Conservation (phyloP, 1,140 invertebrate genomes). For the Thaumetopoea pityocampa region DNA sequence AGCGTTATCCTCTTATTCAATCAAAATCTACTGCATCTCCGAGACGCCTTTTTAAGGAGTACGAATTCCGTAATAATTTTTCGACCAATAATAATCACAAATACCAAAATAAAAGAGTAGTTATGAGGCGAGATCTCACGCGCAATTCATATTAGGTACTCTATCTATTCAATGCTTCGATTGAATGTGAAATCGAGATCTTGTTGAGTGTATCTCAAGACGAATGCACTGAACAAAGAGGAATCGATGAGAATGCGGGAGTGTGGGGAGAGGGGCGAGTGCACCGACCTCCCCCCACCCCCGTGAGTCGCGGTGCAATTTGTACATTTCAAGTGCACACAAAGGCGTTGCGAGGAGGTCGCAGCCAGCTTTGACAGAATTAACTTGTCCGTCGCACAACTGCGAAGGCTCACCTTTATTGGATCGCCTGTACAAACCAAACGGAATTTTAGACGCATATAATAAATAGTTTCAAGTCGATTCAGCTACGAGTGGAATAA, state of each 20-base stretch:
- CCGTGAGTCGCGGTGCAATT: constrained; percentile 60
- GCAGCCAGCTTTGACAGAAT: constrained; percentile 71
- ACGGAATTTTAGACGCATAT: constrained; percentile 26
- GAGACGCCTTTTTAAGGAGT: no score
- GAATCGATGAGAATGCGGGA: constrained; percentile 61
- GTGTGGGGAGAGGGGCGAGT: constrained; percentile 43
- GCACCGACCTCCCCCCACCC: constrained; percentile 53
- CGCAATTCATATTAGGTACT: no score
- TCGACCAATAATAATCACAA: no score
- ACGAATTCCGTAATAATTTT: no score
- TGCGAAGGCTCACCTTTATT: constrained; percentile 60
- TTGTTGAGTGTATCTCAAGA: constrained; percentile 63
- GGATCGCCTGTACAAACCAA: constrained; percentile 32
- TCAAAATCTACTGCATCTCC: no score
- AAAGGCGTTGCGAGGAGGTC: constrained; percentile 68
- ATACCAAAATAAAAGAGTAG: no score
- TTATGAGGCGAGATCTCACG: no score
- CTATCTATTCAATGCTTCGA: constrained; percentile 48
- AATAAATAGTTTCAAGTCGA: constrained; percentile 1
- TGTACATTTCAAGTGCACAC: constrained; percentile 74
- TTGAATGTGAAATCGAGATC: constrained; percentile 66
- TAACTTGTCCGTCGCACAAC: constrained; percentile 66
- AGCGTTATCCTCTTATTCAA: no score
- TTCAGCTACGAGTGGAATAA: background rate
- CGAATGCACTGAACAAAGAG: constrained; percentile 66